These are phyloP conservation scores for Smittia sp. DNA, from an alignment of 2,888 invertebrate genomes.

Conservation along the genomic window DNA sequence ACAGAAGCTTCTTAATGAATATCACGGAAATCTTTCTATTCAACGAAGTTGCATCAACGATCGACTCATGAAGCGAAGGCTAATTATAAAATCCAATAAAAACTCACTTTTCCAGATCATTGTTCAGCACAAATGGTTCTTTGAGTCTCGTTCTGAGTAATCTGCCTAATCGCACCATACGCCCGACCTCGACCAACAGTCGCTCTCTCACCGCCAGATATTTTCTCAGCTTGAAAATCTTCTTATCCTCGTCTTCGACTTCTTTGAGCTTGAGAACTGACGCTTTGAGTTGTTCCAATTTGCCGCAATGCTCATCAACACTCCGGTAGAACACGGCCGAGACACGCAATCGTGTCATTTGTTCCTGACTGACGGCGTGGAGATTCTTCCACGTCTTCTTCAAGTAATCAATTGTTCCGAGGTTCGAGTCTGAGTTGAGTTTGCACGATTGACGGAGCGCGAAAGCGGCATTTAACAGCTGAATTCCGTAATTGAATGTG, in stretches of 20 bases:
- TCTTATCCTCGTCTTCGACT: conserved; percentile 52
- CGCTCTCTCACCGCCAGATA: conserved; percentile 62
- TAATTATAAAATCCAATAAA: neutral
- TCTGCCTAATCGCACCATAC: conserved; percentile 69
- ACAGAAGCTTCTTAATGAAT: too few relatives aligned
- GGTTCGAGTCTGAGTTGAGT: conserved; percentile 60
- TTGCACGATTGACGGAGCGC: conserved; percentile 71
- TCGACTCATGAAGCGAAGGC: too few relatives aligned
- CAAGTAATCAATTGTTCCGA: conserved; percentile 58
- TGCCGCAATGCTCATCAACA: conserved; percentile 62
- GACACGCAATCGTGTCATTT: conserved; percentile 70
- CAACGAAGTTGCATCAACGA: too few relatives aligned
- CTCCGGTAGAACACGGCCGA: conserved; percentile 74
- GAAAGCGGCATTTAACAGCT: conserved; percentile 70
- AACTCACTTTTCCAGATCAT: conserved; percentile 42
- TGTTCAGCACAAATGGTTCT: conserved; percentile 59
- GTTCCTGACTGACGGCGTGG: conserved; percentile 68
- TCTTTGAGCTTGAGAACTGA: conserved; percentile 56
- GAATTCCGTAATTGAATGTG: conserved; percentile 77
- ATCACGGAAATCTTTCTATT: too few relatives aligned
- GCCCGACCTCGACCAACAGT: conserved; percentile 66
- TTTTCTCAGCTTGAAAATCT: conserved; percentile 55
- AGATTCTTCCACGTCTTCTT: conserved; percentile 68
- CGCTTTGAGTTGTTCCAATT: conserved; percentile 60
- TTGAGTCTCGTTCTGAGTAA: conserved; percentile 63